Base-by-base conservation (phyloP, 1,140 invertebrate species). In the Drosophila oshimai region DNA sequence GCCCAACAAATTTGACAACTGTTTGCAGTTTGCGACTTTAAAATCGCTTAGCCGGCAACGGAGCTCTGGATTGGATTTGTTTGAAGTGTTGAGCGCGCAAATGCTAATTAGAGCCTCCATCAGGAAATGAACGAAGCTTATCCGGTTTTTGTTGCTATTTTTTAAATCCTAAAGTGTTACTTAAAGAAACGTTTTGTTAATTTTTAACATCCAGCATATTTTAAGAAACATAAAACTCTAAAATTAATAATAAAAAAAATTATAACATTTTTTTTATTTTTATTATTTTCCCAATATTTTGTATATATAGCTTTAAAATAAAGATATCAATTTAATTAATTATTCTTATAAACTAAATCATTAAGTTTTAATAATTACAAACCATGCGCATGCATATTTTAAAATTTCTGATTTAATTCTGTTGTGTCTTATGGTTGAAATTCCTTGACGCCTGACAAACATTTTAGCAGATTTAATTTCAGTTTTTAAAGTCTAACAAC, bases 31-130 rank as follows among this genome's bases (percentile, higher is more conserved):
- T 24, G 26, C 74, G 64, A 68, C 55, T 81, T 79, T 81, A 71
- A 80, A 80, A 68, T 61, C 64, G 76, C 71, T 79, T 71, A 71
- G 71, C 28, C 39, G 29, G 65, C 62, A 54, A 33, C 29, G 45
- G 39, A 31, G 47, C n/a, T 31, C 50, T 24, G 65, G 20, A 50
- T 53, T 37, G 70, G 57, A 64, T 60, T 71, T 51, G 51, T 60
- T 71, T 46, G 18, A 46, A 41, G 58, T 75, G 70, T 44, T 78
- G 36, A 54, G 44, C 10, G 31, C 24, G 39, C 57, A 20, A 42
- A 49, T 50, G 65, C 65, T 81, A 80, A 81, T 80, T 80, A 76
- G 76, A 34, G 28, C 9, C 22, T 12, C 22, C 7, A 36, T 34
- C 58, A 31, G 26, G 24, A 17, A 37, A 15, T 17, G 42, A 20